Evolutionary conservation across 2,888 invertebrate species (phyloP), one percentile per base, ranked within the genome.

Genomic region (Leptinotarsa haldemani): DNA sequence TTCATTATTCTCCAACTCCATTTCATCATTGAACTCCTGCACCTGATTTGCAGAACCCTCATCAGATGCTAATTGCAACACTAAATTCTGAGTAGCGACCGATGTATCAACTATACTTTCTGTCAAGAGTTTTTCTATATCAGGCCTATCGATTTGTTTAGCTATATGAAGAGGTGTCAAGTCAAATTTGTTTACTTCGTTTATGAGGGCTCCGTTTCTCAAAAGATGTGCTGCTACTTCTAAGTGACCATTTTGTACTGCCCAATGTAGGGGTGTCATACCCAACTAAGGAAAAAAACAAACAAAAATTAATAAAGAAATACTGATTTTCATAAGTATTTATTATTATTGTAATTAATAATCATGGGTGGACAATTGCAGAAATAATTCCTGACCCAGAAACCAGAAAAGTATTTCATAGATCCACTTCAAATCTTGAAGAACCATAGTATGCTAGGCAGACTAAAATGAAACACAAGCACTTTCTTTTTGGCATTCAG

Each of bases 251-350:
- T 94, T 93, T 88, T 95, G 95, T 58, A 94, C 94, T 7, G 97
- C 97, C 97, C 97, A 97, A 89, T 98, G 97, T 73, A 98, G 89
- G 53, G 97, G 96, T 58, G 97, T 97, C 97, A 95, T 95, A 83
- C 92, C 91, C 20, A 95, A 87, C 95, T 95, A 83, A 64, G n/a
- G n/a, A 22, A 56, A 56, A 56, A 56, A 15, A 56, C 20, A 15
- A 16, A 4, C 50, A n/a, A 7, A 50, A n/a, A n/a, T 50, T 16
- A n/a, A 50, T 50, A 50, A 50, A 50, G 3, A 16, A 50, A 9
- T 47, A 20, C 50, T 58, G 15, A 65, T 58, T 48, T 47, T 53
- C 5, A 52, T 46, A 47, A 3, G n/a, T 40, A 16, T 13, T 46
- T 18, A n/a, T 40, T 12, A n/a, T 40, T 22, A 63, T 9, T 63